These are phyloP conservation scores for Bucorvus abyssinicus DNA, from an alignment of 2,797 vertebrate species.

Conservation along the genomic window DNA sequence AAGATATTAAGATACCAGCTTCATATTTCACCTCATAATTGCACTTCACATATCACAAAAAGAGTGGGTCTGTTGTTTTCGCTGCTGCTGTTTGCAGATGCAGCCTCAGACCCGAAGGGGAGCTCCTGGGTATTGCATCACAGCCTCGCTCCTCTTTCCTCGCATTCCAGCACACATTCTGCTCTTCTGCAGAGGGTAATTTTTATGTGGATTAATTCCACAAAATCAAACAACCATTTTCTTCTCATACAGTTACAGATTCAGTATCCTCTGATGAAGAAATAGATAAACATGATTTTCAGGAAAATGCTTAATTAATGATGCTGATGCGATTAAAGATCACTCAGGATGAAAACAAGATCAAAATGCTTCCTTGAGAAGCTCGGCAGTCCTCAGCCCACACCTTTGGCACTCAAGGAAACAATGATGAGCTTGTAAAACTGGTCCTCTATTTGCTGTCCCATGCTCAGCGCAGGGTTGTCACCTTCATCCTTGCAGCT, in stretches of 20 bases:
- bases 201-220: neutral
- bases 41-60: conserved; percentile 54
- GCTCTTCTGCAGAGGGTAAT: conserved; percentile 9
- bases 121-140: conserved; percentile 50
- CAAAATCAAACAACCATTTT: neutral
- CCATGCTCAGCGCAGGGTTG: rapidly evolving
- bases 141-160: neutral
- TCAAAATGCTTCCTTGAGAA: neutral
- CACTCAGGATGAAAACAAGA: neutral
- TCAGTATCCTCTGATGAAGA: neutral
- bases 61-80: conserved; percentile 15
- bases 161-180: neutral
- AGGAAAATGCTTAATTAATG: neutral
- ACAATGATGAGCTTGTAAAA: neutral
- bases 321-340: neutral
- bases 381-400: neutral
- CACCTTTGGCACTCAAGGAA: neutral
- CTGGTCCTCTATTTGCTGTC: neutral
- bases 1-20: conserved; percentile 68
- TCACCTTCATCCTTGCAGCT: neutral
- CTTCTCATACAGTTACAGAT: neutral
- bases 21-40: conserved; percentile 64
- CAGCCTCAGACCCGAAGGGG: neutral
- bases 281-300: neutral
- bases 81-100: conserved; percentile 46